phyloP scores from a whole-genome alignment of 1,140 invertebrate genomes.

The Proales similis region DNA sequence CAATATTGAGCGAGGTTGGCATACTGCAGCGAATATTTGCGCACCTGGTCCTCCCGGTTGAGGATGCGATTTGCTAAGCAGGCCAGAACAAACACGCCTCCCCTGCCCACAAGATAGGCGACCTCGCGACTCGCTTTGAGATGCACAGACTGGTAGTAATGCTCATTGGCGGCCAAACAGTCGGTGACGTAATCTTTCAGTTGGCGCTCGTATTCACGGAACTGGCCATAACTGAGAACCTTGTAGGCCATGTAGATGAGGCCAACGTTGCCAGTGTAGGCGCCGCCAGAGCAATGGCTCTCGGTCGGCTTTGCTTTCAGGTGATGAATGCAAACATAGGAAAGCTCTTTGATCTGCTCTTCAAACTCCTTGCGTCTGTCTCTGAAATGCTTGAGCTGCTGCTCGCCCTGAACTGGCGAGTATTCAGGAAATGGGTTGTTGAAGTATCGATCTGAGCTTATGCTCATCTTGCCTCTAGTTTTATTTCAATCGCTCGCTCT shows the following conservation, averaged over 20 bases:
- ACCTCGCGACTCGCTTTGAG: constrained; percentile 8
- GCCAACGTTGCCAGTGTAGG: constrained; percentile 29
- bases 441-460: too few relatives aligned
- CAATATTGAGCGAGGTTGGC: constrained; percentile 7
- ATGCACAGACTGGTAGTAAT: constrained; percentile 6
- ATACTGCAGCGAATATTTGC: constrained; percentile 15
- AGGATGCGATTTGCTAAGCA: constrained; percentile 13
- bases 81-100: constrained; percentile 11
- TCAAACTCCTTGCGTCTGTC: too few relatives aligned
- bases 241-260: constrained; percentile 31
- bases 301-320: constrained; percentile 15
- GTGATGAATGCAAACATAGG: background rate
- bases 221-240: background rate
- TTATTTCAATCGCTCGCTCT: too few relatives aligned
- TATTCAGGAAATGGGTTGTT: too few relatives aligned
- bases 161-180: constrained; percentile 27
- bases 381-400: too few relatives aligned
- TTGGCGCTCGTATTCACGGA: background rate
- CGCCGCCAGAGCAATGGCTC: constrained; percentile 12
- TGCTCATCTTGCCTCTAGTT: too few relatives aligned
- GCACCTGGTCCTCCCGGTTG: constrained; percentile 11
- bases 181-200: constrained; percentile 22
- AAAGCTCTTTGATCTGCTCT: background rate
- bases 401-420: too few relatives aligned
- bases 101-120: constrained; percentile 27